Evolutionary conservation across 35 echinoderm and acorn worm species (phyloP).

Genomic region (Ophiothrix spiculata): DNA sequence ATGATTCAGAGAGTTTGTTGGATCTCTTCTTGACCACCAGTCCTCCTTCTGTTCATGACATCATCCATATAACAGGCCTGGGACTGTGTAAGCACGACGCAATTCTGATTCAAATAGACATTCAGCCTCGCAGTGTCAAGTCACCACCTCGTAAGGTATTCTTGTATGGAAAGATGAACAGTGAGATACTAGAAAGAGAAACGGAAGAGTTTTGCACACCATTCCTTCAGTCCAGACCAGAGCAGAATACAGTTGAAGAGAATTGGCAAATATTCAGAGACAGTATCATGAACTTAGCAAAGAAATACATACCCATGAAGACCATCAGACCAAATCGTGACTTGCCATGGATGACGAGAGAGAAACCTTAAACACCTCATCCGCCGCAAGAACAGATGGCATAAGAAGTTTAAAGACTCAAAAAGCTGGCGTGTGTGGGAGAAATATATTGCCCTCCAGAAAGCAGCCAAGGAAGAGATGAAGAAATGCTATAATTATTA

Average conservation of each 20-base stretch:
- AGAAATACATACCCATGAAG: slow-evolving; percentile 21
- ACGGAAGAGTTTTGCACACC: neutral
- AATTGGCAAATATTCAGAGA: slow-evolving; percentile 23
- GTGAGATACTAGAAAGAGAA: neutral
- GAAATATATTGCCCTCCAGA: slow-evolving; percentile 33
- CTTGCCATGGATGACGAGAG: slow-evolving; percentile 41
- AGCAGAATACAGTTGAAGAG: neutral
- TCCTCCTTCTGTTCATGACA: slow-evolving; percentile 18
- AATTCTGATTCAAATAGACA: slow-evolving; percentile 13
- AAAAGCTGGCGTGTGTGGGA: slow-evolving; percentile 11
- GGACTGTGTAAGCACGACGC: slow-evolving; percentile 43
- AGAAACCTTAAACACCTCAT: slow-evolving; percentile 28
- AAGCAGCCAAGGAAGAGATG: slow-evolving; percentile 6
- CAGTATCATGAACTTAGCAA: slow-evolving; percentile 15
- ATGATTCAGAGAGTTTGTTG: slow-evolving; percentile 4
- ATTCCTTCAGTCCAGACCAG: neutral
- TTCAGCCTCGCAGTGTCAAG: slow-evolving; percentile 5
- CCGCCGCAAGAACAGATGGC: slow-evolving; percentile 35
- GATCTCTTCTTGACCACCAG: slow-evolving; percentile 11
- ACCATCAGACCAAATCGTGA: slow-evolving; percentile 11
- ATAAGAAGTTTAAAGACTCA: slow-evolving; percentile 13
- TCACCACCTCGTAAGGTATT: slow-evolving; percentile 13
- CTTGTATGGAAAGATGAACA: slow-evolving; percentile 11
- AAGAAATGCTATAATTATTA: slow-evolving; percentile 27
- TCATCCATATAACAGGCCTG: slow-evolving; percentile 38